These are phyloP conservation scores for Diarsia brunnea DNA, from an alignment of 2,888 invertebrate species.

Conservation along the genomic window DNA sequence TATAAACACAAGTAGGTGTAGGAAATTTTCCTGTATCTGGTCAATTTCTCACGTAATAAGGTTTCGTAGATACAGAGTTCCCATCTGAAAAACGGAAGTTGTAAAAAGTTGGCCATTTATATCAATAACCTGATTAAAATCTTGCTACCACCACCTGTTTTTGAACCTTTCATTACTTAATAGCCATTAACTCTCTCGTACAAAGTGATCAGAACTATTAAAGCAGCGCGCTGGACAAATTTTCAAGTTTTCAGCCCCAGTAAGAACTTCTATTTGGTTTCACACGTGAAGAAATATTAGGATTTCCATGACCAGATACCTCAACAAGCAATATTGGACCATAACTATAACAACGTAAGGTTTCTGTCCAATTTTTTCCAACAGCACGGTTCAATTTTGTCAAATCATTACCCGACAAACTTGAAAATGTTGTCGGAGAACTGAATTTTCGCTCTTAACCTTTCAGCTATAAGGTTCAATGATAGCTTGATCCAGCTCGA, in stretches of 20 bases:
- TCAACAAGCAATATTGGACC: conserved; percentile 36
- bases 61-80: not conserved
- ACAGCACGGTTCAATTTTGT: conserved; percentile 56
- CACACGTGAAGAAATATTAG: conserved; percentile 62
- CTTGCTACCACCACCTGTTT: conserved; percentile 40
- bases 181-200: conserved; percentile 52
- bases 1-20: not conserved
- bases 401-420: conserved; percentile 44
- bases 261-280: conserved; percentile 59
- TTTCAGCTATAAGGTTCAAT: conserved; percentile 30
- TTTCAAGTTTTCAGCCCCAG: conserved; percentile 59
- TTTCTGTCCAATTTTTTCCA: conserved; percentile 8
- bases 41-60: not conserved
- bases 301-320: conserved; percentile 6
- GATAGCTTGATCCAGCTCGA: not conserved
- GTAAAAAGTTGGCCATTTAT: conserved; percentile 8
- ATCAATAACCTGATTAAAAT: conserved; percentile 19
- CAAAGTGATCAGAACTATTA: conserved; percentile 69
- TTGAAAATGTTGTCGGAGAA: conserved; percentile 29
- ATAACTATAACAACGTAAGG: conserved; percentile 1
- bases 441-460: conserved; percentile 37
- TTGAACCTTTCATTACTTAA: conserved; percentile 18
- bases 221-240: conserved; percentile 61
- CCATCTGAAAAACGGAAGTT: not conserved
- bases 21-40: not conserved